Percentiles rank a stretch among this genome's conserved stretches.
Conservation (phyloP, 1,140 invertebrate genomes). For the Propsilocerus akamusi region DNA sequence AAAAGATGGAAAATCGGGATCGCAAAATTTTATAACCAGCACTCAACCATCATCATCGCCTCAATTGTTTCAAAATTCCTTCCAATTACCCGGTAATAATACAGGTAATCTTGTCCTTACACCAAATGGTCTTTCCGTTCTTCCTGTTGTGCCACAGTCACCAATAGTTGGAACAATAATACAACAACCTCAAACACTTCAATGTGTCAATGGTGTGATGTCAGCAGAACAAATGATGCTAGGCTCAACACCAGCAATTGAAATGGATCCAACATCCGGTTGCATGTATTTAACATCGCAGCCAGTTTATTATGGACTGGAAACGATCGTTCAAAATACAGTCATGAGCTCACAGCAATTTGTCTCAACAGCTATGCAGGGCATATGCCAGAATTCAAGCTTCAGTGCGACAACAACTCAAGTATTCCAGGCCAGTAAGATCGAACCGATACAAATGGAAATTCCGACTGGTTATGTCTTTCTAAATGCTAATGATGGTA, state of each 20-base stretch:
- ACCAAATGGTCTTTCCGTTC: not conserved
- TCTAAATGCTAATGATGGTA: slow-evolving; percentile 33
- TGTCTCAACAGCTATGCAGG: slow-evolving; percentile 52
- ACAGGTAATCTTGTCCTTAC: not conserved
- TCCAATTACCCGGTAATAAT: not conserved
- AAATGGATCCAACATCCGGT: slow-evolving; percentile 42
- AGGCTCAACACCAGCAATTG: slow-evolving; percentile 42
- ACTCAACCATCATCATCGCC: slow-evolving; percentile 7
- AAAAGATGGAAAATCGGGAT: not conserved
- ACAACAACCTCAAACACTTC: slow-evolving; percentile 34
- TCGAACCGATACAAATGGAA: slow-evolving; percentile 52
- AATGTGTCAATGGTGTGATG: slow-evolving; percentile 33
- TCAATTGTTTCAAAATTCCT: slow-evolving; percentile 11
- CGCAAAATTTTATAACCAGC: not conserved
- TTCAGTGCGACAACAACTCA: slow-evolving; percentile 64
- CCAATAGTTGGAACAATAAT: slow-evolving; percentile 33
- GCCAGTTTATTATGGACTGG: slow-evolving; percentile 60
- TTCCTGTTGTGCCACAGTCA: not conserved
- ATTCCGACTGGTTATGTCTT: slow-evolving; percentile 49
- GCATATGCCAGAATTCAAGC: slow-evolving; percentile 56
- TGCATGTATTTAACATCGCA: slow-evolving; percentile 45
- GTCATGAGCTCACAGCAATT: slow-evolving; percentile 71
- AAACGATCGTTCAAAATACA: slow-evolving; percentile 68
- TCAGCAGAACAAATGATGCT: slow-evolving; percentile 37
- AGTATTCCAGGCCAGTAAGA: slow-evolving; percentile 62